Base-by-base conservation (phyloP, 2,113 vertebrate genomes). In the Taurulus bubalis region DNA sequence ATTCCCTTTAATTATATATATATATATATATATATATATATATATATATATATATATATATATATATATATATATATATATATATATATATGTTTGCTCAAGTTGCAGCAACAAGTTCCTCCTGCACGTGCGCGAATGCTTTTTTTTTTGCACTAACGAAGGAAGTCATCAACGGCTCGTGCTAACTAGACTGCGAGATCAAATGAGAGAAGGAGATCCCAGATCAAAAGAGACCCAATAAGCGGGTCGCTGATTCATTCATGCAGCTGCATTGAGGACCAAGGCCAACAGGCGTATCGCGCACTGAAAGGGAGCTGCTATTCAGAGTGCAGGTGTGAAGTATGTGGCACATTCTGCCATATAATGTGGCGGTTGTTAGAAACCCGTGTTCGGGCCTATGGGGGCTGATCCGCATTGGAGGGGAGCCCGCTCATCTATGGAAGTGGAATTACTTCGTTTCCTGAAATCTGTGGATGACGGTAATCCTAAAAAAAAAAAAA, bases 251-350 rank as follows among this genome's bases (percentile, higher is more conserved):
- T 95, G 95, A 95, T 95, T 97, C 96, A 96, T 96, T 97, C 95
- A 95, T 92, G 96, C 96, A 97, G 96, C 96, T 97, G 96, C 95
- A 97, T 96, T 96, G 96, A 97, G 96, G 96, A 94, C 92, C 95
- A 94, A 94, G 96, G 96, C 96, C 97, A 98, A 98, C 97, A 98
- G 97, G 97, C 96, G 98, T 97, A 96, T 98, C 96, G 96, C 94
- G 93, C 95, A 93, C 94, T 97, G 96, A 98, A 97, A 97, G 96
- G 95, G 94, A 91, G 94, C 93, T 94, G 95, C 97, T 96, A 98
- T 99, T 99, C 97, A 99, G 94, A 91, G 93, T 96, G 98, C 98
- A 99, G 97, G 98, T 99, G 98, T 97, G 96, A 97, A 96, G 95
- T 96, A 96, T 96, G 96, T 95, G 93, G 95, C 94, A 94, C 95